phyloP scores from a whole-genome alignment of 2,888 invertebrate species.

The Drosophila mettleri region DNA sequence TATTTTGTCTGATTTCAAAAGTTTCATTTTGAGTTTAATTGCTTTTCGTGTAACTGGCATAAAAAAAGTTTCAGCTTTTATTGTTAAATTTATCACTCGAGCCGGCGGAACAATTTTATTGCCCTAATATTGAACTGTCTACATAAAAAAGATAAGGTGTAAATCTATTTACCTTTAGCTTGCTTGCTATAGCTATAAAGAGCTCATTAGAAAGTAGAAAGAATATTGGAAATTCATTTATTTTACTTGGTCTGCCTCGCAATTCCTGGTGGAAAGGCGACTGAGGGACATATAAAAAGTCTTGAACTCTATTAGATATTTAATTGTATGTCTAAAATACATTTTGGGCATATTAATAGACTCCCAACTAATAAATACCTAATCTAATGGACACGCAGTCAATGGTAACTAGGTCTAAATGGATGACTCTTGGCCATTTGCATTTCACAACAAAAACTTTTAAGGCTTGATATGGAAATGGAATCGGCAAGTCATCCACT shows the following conservation, averaged over 20 bases:
- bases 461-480: constrained; percentile 10
- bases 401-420: constrained; percentile 8
- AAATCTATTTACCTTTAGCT: background rate
- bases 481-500: constrained; percentile 37
- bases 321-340: background rate
- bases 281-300: background rate
- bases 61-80: background rate
- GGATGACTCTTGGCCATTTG: constrained; percentile 33
- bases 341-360: background rate
- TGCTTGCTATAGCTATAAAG: no score
- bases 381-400: background rate
- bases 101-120: background rate
- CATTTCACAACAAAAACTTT: constrained; percentile 21
- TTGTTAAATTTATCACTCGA: background rate
- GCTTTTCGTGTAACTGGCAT: background rate
- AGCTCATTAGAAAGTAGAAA: no score
- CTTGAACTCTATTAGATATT: background rate
- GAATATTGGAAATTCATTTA: no score
- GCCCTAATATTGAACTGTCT: background rate
- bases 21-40: background rate
- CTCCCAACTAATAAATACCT: background rate
- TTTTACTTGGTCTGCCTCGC: no score
- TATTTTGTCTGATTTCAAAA: background rate
- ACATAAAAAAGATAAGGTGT: background rate
- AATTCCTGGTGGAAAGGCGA: no score